A percentile compares a stretch with the other conserved stretches of the same genome.
These are phyloP conservation scores for Coilia nasus DNA, from an alignment of 2,797 vertebrate genomes.

Conservation along the genomic window DNA sequence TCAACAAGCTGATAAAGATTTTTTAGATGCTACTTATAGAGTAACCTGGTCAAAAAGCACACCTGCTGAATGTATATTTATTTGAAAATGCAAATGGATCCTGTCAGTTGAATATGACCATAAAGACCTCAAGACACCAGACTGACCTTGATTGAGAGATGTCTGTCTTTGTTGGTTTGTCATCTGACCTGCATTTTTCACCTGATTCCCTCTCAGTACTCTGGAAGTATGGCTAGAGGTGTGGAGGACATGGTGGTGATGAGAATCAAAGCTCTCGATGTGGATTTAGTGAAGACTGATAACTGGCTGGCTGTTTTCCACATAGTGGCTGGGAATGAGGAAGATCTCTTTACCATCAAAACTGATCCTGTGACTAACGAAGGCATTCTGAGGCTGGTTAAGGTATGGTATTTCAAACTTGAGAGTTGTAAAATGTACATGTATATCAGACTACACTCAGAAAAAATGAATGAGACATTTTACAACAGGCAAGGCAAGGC, in stretches of 20 bases:
- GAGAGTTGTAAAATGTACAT: not conserved
- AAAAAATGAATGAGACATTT: not conserved
- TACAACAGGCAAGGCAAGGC: too few species aligned
- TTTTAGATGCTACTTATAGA: too few species aligned
- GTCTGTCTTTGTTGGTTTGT: not conserved
- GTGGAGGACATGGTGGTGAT: slow-evolving; percentile 79
- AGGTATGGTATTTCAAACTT: slow-evolving; percentile 73
- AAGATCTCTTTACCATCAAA: slow-evolving; percentile 80
- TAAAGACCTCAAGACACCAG: not conserved
- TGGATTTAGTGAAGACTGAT: slow-evolving; percentile 79
- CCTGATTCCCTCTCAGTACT: slow-evolving; percentile 69
- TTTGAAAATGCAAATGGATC: not conserved
- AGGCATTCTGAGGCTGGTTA: slow-evolving; percentile 87
- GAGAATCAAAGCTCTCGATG: slow-evolving; percentile 84
- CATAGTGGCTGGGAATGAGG: slow-evolving; percentile 85
- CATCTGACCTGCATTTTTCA: slow-evolving; percentile 28
- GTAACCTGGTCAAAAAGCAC: too few species aligned
- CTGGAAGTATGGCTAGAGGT: slow-evolving; percentile 84
- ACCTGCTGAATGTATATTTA: not conserved
- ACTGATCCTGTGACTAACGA: slow-evolving; percentile 86
- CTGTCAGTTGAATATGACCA: not conserved
- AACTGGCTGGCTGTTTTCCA: slow-evolving; percentile 88
- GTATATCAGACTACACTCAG: not conserved
- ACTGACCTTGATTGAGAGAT: not conserved
- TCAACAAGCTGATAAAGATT: too few species aligned